Evolutionary conservation across 2,113 vertebrate genomes (phyloP), one percentile per base, ranked within the genome.

Genomic region (Murina feae): DNA sequence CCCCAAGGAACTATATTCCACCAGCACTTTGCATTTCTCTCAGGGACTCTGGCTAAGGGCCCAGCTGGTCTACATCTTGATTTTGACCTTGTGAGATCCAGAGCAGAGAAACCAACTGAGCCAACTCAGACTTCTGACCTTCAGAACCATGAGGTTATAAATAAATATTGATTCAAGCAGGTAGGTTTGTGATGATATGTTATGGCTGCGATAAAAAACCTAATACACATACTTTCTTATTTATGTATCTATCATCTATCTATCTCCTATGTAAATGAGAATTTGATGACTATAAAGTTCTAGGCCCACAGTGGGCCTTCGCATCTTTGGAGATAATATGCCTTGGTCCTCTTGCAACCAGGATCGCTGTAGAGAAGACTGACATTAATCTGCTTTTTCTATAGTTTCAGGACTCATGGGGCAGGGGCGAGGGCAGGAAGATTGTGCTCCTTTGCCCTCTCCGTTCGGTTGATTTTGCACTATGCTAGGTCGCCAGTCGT

Each of bases 401-500:
- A 0, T 6, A 25, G 37, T 68, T 84, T 72, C 21, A 16, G 30
- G 44, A 47, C 10, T 44, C 51, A 20, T 84, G 65, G 1, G 0
- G 9, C 2, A 5, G 5, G 20, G 30, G 13, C 1, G 5, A 4
- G 25, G n/a, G 16, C 25, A 47, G 39, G 68, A 47, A 74, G 58
- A 4, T 4, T 16, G 9, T 25, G 17, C 10, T 72, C 44, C 0
- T 21, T 83, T 84, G 25, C 47, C 2, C 1, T 13, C 32, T 83
- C 20, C 5, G 2, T 39, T n/a, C 13, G 4, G 4, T 65, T 28
- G 23, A 39, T 16, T 71, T 71, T 65, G 20, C 16, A 44, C 10
- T 21, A 0, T 47, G 2, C 3, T 16, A 11, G 11, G 12, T 32
- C 35, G 7, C 16, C 17, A 10, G 9, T 49, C 1, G 0, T 6